Conservation (phyloP, 2,113 vertebrate genomes). For the Nibea albiflora region DNA sequence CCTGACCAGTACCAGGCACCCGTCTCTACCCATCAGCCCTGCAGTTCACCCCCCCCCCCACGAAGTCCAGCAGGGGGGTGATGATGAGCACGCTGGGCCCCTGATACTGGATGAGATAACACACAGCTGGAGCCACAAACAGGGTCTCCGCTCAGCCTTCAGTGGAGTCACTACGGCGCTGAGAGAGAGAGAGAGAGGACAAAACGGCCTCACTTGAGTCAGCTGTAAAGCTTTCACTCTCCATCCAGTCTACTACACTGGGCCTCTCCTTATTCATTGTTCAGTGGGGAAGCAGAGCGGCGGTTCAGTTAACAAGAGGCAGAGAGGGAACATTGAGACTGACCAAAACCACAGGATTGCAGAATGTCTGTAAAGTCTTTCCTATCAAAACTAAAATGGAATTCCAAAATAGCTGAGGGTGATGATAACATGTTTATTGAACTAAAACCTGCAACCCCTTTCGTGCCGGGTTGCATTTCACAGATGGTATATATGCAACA, state of each 20-base stretch:
- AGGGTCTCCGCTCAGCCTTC: slow-evolving; percentile 26
- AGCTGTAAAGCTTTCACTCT: slow-evolving; percentile 22
- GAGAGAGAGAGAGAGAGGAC: slow-evolving; percentile 15
- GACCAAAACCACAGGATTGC: slow-evolving; percentile 72
- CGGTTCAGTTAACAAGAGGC: slow-evolving; percentile 41
- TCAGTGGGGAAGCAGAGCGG: slow-evolving; percentile 21
- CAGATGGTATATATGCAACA: slow-evolving; percentile 28
- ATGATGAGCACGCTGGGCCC: slow-evolving; percentile 51
- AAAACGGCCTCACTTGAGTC: slow-evolving; percentile 9
- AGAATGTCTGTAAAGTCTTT: slow-evolving; percentile 48
- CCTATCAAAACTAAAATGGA: slow-evolving; percentile 61
- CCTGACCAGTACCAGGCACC: slow-evolving; percentile 58
- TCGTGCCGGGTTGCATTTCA: neutral
- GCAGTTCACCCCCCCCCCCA: slow-evolving; percentile 14
- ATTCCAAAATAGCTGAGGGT: slow-evolving; percentile 54
- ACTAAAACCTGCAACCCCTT: slow-evolving; percentile 38
- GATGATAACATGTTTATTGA: slow-evolving; percentile 60
- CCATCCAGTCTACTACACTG: neutral
- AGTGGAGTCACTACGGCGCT: slow-evolving; percentile 19
- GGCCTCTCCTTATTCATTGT: slow-evolving; percentile 36
- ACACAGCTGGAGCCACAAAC: slow-evolving; percentile 59
- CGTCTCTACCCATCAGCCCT: slow-evolving; percentile 34
- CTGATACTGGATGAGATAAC: slow-evolving; percentile 56
- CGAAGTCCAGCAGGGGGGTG: slow-evolving; percentile 35
- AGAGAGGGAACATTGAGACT: slow-evolving; percentile 52